Evolutionary conservation across 1,140 invertebrate species (phyloP).

Genomic region (Calephelis nemesis): DNA sequence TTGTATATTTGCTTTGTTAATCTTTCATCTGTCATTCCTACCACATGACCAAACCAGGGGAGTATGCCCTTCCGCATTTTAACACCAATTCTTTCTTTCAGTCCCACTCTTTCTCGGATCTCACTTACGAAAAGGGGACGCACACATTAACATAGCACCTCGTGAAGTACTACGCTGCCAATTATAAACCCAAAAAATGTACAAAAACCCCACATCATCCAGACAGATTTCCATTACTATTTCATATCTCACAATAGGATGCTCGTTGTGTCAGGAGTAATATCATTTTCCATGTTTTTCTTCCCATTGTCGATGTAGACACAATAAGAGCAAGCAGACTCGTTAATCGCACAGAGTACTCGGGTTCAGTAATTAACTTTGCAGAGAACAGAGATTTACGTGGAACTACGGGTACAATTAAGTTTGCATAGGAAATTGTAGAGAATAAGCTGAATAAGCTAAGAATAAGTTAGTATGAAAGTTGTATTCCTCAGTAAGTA

Average conservation of each 20-base stretch:
- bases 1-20: too few relatives aligned
- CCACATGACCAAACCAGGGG: too few relatives aligned
- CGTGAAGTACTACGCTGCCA: too few relatives aligned
- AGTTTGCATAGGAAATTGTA: constrained; percentile 78
- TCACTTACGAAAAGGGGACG: too few relatives aligned
- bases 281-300: constrained; percentile 60
- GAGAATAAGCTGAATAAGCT: constrained; percentile 62
- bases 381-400: constrained; percentile 72
- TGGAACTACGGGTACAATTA: constrained; percentile 72
- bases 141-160: too few relatives aligned
- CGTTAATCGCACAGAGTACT: constrained; percentile 69
- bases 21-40: too few relatives aligned
- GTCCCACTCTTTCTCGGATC: too few relatives aligned
- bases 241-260: neutral
- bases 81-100: too few relatives aligned
- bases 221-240: neutral
- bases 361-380: constrained; percentile 72
- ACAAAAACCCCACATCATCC: neutral
- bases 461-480: constrained; percentile 73
- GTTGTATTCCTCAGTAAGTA: constrained; percentile 47
- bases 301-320: constrained; percentile 66
- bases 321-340: constrained; percentile 65
- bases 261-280: constrained; percentile 38
- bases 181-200: constrained; percentile 1
- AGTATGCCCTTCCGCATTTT: too few relatives aligned